These are phyloP conservation scores for Melangyna quadrimaculata DNA, from an alignment of 2,888 invertebrate species.

Conservation along the genomic window DNA sequence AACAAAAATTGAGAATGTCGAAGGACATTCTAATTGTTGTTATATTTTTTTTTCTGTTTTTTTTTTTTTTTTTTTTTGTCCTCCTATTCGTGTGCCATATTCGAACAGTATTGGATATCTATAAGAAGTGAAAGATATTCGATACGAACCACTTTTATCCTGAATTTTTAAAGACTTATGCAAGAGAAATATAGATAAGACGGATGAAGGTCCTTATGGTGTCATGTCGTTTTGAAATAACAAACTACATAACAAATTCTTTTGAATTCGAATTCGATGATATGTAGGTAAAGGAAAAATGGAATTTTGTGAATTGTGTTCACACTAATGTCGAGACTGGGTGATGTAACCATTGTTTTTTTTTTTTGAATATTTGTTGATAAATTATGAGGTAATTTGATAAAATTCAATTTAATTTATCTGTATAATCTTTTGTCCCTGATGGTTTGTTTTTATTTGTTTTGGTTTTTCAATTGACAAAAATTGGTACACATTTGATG, in stretches of 20 bases:
- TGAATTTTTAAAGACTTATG: conserved; percentile 39
- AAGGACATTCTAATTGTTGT: conserved; percentile 55
- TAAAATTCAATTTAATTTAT: not conserved
- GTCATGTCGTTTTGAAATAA: conserved; percentile 29
- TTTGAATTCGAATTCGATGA: conserved; percentile 10
- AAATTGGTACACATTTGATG: not conserved
- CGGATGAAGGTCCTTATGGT: conserved; percentile 36
- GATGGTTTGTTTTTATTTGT: not conserved
- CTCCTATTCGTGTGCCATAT: conserved; percentile 58
- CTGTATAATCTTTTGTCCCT: not conserved
- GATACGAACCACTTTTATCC: conserved; percentile 54
- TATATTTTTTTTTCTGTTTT: conserved; percentile 1
- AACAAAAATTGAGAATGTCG: not conserved
- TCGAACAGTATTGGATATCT: conserved; percentile 19
- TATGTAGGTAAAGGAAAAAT: not conserved
- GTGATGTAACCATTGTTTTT: not conserved
- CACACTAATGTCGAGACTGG: not conserved
- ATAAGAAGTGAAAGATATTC: conserved; percentile 48
- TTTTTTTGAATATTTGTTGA: not conserved
- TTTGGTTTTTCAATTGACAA: not conserved
- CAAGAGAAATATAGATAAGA: not conserved
- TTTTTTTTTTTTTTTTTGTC: conserved; percentile 14
- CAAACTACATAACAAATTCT: conserved; percentile 17
- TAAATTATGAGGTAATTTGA: not conserved
- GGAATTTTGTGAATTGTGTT: not conserved